phyloP scores from a whole-genome alignment of 2,888 invertebrate genomes.

The Dynastes hyllus region DNA sequence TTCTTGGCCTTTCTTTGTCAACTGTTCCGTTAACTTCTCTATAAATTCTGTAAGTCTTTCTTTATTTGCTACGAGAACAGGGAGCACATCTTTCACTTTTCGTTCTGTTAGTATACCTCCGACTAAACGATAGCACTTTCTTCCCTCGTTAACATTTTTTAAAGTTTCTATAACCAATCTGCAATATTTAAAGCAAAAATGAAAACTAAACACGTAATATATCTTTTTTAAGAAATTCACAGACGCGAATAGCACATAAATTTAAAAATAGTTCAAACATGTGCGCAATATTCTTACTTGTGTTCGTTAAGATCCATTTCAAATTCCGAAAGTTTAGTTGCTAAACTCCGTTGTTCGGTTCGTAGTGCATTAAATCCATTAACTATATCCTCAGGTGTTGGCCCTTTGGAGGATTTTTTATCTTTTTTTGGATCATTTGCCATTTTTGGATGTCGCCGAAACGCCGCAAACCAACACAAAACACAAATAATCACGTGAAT shows the following conservation, averaged over 20 bases:
- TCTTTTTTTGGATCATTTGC: conserved; percentile 68
- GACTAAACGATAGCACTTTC: conserved; percentile 94
- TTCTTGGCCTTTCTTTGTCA: conserved; percentile 90
- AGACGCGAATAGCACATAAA: neutral
- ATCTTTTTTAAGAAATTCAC: neutral
- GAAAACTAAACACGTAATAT: neutral
- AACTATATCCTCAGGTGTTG: conserved; percentile 86
- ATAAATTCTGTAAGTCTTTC: conserved; percentile 88
- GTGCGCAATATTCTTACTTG: conserved; percentile 78
- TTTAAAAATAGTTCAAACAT: conserved; percentile 46
- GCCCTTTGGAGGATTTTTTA: conserved; percentile 71
- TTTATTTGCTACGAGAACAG: conserved; percentile 85
- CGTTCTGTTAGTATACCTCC: conserved; percentile 95
- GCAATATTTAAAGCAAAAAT: conserved; percentile 61
- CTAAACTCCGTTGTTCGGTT: conserved; percentile 89
- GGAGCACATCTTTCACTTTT: conserved; percentile 92
- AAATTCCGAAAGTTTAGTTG: conserved; percentile 91
- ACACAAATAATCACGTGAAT: conserved; percentile 33
- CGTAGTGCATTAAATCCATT: conserved; percentile 90
- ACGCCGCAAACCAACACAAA: conserved; percentile 25
- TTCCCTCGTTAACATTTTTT: conserved; percentile 85
- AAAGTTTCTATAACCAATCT: conserved; percentile 97
- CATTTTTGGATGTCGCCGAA: conserved; percentile 63
- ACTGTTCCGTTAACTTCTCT: conserved; percentile 84
- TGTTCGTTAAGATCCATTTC: conserved; percentile 97